These are phyloP conservation scores for Crossaster papposus DNA, from an alignment of 53 echinoderm and acorn worm genomes.

Conservation along the genomic window DNA sequence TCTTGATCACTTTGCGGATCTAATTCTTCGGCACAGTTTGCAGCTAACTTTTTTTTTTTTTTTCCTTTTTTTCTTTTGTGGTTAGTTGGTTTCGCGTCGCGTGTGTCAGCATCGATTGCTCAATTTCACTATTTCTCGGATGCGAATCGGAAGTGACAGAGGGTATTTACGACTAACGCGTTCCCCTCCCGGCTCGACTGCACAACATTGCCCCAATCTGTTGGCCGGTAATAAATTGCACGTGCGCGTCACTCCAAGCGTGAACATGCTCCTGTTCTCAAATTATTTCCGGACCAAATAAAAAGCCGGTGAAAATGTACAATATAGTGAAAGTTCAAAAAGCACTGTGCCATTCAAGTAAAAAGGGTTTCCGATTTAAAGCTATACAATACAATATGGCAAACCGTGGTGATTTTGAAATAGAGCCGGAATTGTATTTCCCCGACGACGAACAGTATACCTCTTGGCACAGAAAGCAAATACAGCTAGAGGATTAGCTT, in stretches of 20 bases:
- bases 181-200: conserved; percentile 27
- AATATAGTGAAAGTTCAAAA: not conserved
- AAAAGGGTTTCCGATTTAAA: not conserved
- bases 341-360: not conserved
- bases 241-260: conserved; percentile 1
- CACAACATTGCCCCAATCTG: conserved; percentile 41
- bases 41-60: not conserved
- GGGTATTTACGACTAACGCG: conserved; percentile 50
- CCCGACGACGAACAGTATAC: not conserved
- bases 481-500: not conserved
- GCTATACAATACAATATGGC: not conserved
- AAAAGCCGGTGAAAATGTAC: not conserved
- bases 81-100: not conserved
- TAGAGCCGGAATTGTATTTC: not conserved
- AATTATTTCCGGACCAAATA: conserved; percentile 1
- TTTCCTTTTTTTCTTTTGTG: too few relatives aligned
- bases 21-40: not conserved
- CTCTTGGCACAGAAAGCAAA: not conserved
- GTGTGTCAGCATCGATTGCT: conserved; percentile 51
- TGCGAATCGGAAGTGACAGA: conserved; percentile 48
- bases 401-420: not conserved
- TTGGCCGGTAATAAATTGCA: conserved; percentile 50
- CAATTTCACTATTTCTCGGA: conserved; percentile 46
- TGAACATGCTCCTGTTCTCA: not conserved
- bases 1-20: not conserved